These are phyloP conservation scores for Dyspetes luteomarginatus DNA, from an alignment of 2,888 invertebrate genomes.

Conservation along the genomic window DNA sequence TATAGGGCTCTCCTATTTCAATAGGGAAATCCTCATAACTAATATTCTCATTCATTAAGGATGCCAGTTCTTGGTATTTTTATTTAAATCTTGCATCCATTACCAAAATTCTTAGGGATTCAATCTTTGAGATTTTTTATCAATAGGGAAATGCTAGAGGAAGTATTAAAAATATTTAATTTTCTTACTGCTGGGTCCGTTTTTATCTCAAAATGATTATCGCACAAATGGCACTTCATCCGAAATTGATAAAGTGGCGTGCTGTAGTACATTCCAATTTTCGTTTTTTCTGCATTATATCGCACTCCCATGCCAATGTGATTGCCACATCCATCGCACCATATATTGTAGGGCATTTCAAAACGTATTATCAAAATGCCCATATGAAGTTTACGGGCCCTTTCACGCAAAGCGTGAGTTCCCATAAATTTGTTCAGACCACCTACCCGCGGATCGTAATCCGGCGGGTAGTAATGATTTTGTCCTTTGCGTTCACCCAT, in stretches of 20 bases:
- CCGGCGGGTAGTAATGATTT: constrained; percentile 99
- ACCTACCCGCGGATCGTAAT: constrained; percentile 97
- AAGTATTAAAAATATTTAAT: constrained; percentile 23
- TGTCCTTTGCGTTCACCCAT: constrained; percentile 99
- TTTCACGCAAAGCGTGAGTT: constrained; percentile 97
- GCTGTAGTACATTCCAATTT: constrained; percentile 98
- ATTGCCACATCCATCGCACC: constrained; percentile 99
- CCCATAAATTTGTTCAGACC: constrained; percentile 97
- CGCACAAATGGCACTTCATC: constrained; percentile 99
- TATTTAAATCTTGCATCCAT: no score
- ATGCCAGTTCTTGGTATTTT: no score
- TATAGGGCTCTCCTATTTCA: no score
- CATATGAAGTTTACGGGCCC: constrained; percentile 97
- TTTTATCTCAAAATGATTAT: constrained; percentile 98
- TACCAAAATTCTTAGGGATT: no score
- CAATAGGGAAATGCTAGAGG: no score
- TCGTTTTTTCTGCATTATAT: constrained; percentile 97
- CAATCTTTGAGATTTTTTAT: no score
- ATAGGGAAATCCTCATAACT: no score
- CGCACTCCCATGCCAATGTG: constrained; percentile 99
- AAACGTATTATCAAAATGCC: constrained; percentile 98
- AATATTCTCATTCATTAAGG: no score
- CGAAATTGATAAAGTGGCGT: constrained; percentile 99
- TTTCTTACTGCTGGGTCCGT: constrained; percentile 96
- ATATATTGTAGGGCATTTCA: constrained; percentile 99